These are phyloP conservation scores for Theonella swinhoei DNA, from an alignment of 37 sponge, comb jelly and placozoan species.

Conservation along the genomic window DNA sequence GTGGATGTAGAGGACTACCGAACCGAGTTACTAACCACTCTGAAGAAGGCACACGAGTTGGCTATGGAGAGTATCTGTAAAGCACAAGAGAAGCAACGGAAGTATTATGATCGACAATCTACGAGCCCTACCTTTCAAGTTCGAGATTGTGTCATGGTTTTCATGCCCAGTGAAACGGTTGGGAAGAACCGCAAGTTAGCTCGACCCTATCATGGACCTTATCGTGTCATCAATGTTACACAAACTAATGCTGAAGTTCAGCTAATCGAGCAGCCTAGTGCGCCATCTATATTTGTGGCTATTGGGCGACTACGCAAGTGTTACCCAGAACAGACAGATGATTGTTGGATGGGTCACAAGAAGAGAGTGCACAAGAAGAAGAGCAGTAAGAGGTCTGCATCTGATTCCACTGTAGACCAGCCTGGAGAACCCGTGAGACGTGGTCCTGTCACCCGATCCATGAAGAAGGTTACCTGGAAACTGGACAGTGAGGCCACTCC, in stretches of 20 bases:
- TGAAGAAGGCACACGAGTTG: conserved; percentile 10
- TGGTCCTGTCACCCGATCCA: not conserved
- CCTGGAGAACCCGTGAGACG: not conserved
- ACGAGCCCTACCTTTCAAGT: not conserved
- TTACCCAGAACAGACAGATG: not conserved
- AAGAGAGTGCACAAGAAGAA: not conserved
- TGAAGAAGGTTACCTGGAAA: not conserved
- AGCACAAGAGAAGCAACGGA: conserved; percentile 15
- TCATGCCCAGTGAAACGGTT: conserved; percentile 4
- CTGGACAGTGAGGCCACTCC: not conserved
- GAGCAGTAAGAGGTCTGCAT: not conserved
- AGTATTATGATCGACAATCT: conserved; percentile 14
- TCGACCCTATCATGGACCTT: conserved; percentile 35
- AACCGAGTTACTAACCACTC: not conserved
- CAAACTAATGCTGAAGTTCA: not conserved
- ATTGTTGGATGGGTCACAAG: not conserved
- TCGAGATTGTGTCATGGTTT: conserved; percentile 15
- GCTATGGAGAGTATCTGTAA: conserved; percentile 6
- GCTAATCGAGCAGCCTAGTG: not conserved
- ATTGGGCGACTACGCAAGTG: conserved; percentile 15
- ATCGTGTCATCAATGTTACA: conserved; percentile 10
- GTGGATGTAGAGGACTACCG: conserved; percentile 39
- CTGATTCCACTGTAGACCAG: not conserved
- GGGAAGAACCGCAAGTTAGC: conserved; percentile 5
- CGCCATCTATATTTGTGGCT: not conserved